These are phyloP conservation scores for Catharus ustulatus DNA, from an alignment of 2,797 vertebrate genomes.

Conservation along the genomic window DNA sequence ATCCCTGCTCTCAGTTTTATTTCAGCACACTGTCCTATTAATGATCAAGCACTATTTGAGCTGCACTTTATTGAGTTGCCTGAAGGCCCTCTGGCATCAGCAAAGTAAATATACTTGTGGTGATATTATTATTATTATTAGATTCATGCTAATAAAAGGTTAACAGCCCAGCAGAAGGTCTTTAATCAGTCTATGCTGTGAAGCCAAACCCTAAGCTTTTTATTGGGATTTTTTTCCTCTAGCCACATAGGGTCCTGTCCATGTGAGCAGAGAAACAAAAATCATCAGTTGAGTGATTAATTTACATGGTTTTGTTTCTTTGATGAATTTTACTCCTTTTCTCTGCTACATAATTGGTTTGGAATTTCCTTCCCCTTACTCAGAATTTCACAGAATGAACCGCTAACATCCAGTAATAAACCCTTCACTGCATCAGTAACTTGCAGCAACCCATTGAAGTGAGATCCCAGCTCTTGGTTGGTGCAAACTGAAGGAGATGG, in stretches of 20 bases:
- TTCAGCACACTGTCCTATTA: constrained; percentile 59
- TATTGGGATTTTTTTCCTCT: not conserved
- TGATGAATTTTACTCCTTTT: constrained; percentile 51
- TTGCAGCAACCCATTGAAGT: not conserved
- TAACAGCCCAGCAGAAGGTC: constrained; percentile 49
- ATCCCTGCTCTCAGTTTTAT: constrained; percentile 40
- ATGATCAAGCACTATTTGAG: constrained; percentile 46
- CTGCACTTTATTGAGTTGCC: constrained; percentile 60
- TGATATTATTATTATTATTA: constrained; percentile 70
- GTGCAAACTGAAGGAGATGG: constrained; percentile 8
- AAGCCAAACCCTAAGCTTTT: constrained; percentile 49
- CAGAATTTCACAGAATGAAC: constrained; percentile 45
- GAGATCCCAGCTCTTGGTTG: constrained; percentile 1
- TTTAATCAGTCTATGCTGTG: constrained; percentile 63
- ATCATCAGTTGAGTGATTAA: constrained; percentile 40
- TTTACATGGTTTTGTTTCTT: constrained; percentile 51
- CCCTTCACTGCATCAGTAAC: not conserved
- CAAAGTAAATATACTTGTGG: constrained; percentile 67
- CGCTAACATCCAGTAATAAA: not conserved
- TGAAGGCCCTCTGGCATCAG: constrained; percentile 51
- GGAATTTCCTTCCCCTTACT: constrained; percentile 61
- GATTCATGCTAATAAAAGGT: constrained; percentile 62
- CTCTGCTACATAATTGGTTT: constrained; percentile 43
- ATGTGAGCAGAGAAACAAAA: not conserved
- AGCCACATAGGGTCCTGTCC: not conserved